Evolutionary conservation across 1,140 invertebrate genomes (phyloP).

Genomic region (Campoletis sonorensis): DNA sequence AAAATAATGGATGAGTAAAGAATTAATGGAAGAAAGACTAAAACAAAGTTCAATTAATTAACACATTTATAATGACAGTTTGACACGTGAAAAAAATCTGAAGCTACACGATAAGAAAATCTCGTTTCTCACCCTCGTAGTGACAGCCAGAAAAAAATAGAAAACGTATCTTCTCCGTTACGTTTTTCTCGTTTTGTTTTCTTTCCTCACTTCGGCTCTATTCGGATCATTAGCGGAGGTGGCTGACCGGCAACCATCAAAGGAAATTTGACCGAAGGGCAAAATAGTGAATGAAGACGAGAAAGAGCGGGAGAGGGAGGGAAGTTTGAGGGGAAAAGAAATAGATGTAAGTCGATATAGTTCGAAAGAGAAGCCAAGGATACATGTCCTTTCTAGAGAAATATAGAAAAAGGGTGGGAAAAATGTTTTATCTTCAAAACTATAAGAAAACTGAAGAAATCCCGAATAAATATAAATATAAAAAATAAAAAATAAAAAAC

Average conservation of each 20-base stretch:
- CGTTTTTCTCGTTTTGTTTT: conserved; percentile 36
- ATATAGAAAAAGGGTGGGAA: not conserved
- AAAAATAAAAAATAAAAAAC: not conserved
- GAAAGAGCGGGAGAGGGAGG: conserved; percentile 46
- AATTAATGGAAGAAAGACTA: not conserved
- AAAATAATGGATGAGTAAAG: no score
- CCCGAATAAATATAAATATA: not conserved
- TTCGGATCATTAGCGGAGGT: conserved; percentile 58
- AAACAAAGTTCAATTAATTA: not conserved
- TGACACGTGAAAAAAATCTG: no score
- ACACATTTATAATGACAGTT: no score
- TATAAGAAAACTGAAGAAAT: conserved; percentile 49
- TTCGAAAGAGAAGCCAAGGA: not conserved
- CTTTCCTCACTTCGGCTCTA: conserved; percentile 35
- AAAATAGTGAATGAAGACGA: conserved; percentile 57
- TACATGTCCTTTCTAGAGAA: not conserved
- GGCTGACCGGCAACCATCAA: conserved; percentile 69
- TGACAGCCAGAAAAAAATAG: conserved; percentile 67
- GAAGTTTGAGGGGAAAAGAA: conserved; percentile 46
- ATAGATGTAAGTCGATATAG: conserved; percentile 63
- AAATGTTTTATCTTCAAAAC: not conserved
- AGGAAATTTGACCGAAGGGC: conserved; percentile 57
- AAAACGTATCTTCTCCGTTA: conserved; percentile 44
- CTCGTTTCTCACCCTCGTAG: conserved; percentile 52
- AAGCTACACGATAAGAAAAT: not conserved